A percentile compares a stretch with the other conserved stretches of the same genome.
phyloP scores from a whole-genome alignment of 2,888 invertebrate genomes.

The Acanthacorydalis orientalis region DNA sequence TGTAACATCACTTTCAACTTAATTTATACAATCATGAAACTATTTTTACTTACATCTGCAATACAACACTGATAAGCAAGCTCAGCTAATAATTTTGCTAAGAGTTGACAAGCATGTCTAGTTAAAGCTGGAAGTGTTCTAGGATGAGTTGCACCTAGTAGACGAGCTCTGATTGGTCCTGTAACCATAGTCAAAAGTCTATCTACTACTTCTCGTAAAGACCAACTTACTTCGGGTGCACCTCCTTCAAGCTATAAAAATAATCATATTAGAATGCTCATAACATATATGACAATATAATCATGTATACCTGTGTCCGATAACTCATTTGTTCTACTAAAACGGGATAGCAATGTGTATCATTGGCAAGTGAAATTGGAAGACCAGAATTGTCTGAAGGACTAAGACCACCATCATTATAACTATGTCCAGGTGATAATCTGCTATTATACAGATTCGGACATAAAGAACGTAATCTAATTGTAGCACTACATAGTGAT shows the following conservation, averaged over 20 bases:
- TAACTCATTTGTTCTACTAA: constrained; percentile 64
- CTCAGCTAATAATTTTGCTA: constrained; percentile 75
- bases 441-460: constrained; percentile 39
- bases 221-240: constrained; percentile 20
- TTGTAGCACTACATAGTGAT: constrained; percentile 64
- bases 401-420: constrained; percentile 38
- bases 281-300: neutral
- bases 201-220: constrained; percentile 55
- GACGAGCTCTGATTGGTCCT: constrained; percentile 48
- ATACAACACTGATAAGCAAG: constrained; percentile 64
- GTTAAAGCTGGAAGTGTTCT: constrained; percentile 18
- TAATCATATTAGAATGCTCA: neutral
- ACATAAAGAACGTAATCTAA: constrained; percentile 56
- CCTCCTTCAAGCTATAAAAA: constrained; percentile 24
- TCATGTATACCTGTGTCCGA: constrained; percentile 32
- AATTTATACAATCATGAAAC: too few species aligned
- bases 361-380: constrained; percentile 47
- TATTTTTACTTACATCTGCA: constrained; percentile 43
- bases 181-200: constrained; percentile 66
- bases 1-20: too few species aligned
- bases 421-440: constrained; percentile 25
- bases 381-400: constrained; percentile 52
- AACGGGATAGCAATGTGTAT: constrained; percentile 57
- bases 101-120: constrained; percentile 52
- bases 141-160: constrained; percentile 26